These are phyloP conservation scores for Tyto alba DNA, from an alignment of 2,113 vertebrate genomes.

Conservation along the genomic window DNA sequence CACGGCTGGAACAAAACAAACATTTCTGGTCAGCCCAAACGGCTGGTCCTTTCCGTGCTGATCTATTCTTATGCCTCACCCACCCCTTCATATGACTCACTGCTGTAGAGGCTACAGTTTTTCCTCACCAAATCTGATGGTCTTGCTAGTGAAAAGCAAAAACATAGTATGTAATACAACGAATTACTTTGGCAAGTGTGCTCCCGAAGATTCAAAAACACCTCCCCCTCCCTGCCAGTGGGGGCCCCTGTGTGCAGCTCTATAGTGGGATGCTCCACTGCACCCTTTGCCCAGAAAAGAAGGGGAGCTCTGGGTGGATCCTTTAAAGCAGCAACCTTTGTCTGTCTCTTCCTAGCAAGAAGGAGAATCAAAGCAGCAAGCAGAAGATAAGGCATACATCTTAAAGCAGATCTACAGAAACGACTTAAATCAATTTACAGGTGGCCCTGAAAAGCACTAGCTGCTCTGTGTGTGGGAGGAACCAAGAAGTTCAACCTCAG, in stretches of 20 bases:
- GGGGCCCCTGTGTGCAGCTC: neutral
- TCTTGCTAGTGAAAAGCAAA: neutral
- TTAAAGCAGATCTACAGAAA: neutral
- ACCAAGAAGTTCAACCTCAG: neutral
- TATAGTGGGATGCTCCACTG: neutral
- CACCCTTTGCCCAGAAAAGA: neutral
- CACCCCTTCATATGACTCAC: constrained; percentile 25
- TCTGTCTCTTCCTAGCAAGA: neutral
- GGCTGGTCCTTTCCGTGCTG: constrained; percentile 31
- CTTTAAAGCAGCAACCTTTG: neutral
- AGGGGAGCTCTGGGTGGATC: neutral
- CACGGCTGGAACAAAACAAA: neutral
- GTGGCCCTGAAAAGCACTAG: neutral
- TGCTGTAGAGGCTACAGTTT: neutral
- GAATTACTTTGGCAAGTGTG: neutral
- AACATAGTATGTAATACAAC: neutral
- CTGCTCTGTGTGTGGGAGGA: neutral
- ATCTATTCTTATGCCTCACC: neutral
- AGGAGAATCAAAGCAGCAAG: neutral
- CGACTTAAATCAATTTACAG: neutral
- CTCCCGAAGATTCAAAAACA: neutral
- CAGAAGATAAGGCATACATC: neutral
- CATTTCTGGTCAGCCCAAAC: neutral
- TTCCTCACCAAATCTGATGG: neutral
- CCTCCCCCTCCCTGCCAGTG: neutral